Percentiles rank a stretch among this genome's conserved stretches.
Evolutionary conservation across 1,140 invertebrate species (phyloP).

Genomic region (Cyclina sinensis): DNA sequence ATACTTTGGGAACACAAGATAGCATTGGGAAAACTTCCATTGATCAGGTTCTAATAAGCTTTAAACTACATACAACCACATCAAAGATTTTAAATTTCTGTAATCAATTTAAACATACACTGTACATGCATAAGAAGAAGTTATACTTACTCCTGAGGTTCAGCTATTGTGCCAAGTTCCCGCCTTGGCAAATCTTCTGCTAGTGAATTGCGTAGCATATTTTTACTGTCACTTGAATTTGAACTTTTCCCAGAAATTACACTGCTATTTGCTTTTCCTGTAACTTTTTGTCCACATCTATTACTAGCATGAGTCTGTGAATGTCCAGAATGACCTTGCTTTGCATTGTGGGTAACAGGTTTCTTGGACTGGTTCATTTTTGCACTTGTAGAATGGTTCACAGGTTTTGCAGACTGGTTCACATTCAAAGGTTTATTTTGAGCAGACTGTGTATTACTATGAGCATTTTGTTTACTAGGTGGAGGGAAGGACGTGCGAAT

Average conservation of each 20-base stretch:
- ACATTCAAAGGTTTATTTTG: constrained; percentile 51
- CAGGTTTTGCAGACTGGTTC: constrained; percentile 59
- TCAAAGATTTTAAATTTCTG: too few relatives aligned
- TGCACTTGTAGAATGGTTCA: constrained; percentile 13
- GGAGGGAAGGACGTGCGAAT: constrained; percentile 21
- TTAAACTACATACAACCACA: too few relatives aligned
- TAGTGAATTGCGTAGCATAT: constrained; percentile 64
- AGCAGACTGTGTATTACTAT: background rate
- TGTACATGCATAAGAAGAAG: too few relatives aligned
- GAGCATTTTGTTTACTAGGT: background rate
- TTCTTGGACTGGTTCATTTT: constrained; percentile 64
- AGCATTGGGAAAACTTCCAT: too few relatives aligned
- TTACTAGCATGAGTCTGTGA: background rate
- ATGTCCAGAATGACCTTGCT: constrained; percentile 36
- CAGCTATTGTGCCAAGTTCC: constrained; percentile 61
- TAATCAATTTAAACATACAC: too few relatives aligned
- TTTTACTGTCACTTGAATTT: constrained; percentile 43
- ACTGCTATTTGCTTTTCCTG: constrained; percentile 21
- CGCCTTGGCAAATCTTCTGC: constrained; percentile 74
- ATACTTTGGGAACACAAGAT: too few relatives aligned
- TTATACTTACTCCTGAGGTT: constrained; percentile 73
- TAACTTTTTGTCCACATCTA: constrained; percentile 19
- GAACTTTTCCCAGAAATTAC: constrained; percentile 36
- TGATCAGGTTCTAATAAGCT: too few relatives aligned
- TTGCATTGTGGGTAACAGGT: constrained; percentile 50